phyloP scores from a whole-genome alignment of 2,888 invertebrate species.

The Margaritifera margaritifera region DNA sequence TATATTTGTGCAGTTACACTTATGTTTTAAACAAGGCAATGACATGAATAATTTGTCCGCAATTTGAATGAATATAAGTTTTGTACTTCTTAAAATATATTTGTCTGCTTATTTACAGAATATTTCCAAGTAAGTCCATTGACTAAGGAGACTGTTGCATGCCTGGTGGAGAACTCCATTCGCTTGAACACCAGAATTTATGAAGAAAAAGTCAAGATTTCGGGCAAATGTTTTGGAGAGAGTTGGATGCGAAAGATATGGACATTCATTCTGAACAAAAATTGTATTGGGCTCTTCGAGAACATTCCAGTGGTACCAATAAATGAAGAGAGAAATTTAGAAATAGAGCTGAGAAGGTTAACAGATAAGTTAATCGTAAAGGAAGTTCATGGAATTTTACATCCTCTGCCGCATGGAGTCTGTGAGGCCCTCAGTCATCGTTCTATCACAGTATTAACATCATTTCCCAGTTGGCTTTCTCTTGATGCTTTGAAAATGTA shows the following conservation, averaged over 20 bases:
- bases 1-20: no score
- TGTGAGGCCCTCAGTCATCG: background rate
- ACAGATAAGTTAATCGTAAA: conserved; percentile 3
- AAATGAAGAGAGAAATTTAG: background rate
- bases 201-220: no score
- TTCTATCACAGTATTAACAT: background rate
- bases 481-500: background rate
- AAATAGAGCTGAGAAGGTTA: conserved; percentile 5
- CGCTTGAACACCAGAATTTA: no score
- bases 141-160: no score
- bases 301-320: conserved; percentile 10
- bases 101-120: no score
- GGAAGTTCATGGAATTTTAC: background rate
- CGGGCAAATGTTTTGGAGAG: no score
- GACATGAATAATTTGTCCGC: no score
- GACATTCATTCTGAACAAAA: background rate
- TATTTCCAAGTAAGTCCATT: no score
- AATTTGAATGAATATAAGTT: no score
- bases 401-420: background rate
- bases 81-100: no score
- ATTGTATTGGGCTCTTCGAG: conserved; percentile 2
- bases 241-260: conserved; percentile 6
- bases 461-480: conserved; percentile 5
- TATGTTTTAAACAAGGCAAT: no score
- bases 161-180: no score